Evolutionary conservation across 2,797 vertebrate species (phyloP).

Genomic region (Limnodromus scolopaceus): DNA sequence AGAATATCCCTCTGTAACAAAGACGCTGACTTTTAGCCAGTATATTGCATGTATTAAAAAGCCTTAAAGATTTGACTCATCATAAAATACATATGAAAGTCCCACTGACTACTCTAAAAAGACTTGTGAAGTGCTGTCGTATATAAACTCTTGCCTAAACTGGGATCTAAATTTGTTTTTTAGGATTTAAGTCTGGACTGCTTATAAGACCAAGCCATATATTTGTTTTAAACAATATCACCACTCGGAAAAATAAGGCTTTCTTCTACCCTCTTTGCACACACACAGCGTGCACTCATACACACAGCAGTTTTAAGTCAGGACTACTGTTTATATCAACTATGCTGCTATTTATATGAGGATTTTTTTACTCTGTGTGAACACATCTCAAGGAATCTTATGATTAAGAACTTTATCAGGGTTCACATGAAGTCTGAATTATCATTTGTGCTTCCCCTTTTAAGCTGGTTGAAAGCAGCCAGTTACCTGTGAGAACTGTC

Average conservation of each 20-base stretch:
- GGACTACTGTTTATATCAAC: neutral
- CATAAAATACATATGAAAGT: neutral
- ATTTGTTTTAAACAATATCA: neutral
- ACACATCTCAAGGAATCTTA: neutral
- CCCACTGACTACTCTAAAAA: neutral
- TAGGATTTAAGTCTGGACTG: neutral
- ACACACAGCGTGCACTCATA: fast-evolving
- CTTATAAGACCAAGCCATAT: neutral
- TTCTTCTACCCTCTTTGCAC: neutral
- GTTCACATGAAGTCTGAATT: neutral
- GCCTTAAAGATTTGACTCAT: neutral
- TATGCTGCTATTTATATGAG: neutral
- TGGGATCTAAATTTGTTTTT: neutral
- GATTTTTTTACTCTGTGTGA: neutral
- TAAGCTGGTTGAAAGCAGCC: neutral
- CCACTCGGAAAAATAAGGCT: neutral
- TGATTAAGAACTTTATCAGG: neutral
- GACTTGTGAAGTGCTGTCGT: neutral
- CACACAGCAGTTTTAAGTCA: neutral
- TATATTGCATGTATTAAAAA: neutral
- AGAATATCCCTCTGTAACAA: neutral
- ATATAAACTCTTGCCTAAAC: neutral
- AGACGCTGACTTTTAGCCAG: neutral
- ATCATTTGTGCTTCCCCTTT: neutral
- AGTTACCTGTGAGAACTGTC: neutral